phyloP scores from a whole-genome alignment of 2,113 vertebrate species.

The Rattus norvegicus region DNA sequence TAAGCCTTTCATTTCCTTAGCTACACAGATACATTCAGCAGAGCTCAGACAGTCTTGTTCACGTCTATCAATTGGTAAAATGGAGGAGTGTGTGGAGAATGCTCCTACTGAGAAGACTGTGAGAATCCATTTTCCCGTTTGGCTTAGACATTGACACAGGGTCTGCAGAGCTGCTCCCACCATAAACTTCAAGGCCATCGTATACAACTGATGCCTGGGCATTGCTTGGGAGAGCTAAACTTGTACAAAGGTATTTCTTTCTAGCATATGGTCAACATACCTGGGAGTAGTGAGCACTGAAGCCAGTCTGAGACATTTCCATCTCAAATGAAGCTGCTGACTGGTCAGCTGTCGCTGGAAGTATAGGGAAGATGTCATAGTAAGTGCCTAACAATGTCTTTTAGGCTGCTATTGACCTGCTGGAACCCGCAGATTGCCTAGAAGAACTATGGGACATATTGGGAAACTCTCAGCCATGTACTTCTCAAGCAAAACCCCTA shows the following conservation, averaged over 20 bases:
- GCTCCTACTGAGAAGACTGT: neutral
- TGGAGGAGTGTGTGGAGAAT: neutral
- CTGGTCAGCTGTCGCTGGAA: slow-evolving; percentile 92
- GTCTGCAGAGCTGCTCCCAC: neutral
- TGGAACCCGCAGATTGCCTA: neutral
- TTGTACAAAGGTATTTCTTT: neutral
- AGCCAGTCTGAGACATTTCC: slow-evolving; percentile 99
- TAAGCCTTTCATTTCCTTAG: neutral
- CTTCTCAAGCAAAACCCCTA: neutral
- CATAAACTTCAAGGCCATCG: neutral
- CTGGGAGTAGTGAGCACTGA: slow-evolving; percentile 94
- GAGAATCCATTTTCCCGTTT: neutral
- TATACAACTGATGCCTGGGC: neutral
- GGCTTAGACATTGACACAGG: neutral
- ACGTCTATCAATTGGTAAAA: neutral
- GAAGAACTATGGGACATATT: neutral
- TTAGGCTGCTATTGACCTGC: neutral
- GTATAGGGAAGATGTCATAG: slow-evolving; percentile 26
- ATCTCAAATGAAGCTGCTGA: slow-evolving; percentile 95
- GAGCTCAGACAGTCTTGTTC: neutral
- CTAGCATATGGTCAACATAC: slow-evolving; percentile 82
- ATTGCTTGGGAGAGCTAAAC: neutral
- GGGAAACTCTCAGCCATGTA: neutral
- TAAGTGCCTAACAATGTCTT: neutral
- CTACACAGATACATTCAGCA: neutral